These are phyloP conservation scores for Gymnoscopelus braueri DNA, from an alignment of 2,797 vertebrate species.

Conservation along the genomic window DNA sequence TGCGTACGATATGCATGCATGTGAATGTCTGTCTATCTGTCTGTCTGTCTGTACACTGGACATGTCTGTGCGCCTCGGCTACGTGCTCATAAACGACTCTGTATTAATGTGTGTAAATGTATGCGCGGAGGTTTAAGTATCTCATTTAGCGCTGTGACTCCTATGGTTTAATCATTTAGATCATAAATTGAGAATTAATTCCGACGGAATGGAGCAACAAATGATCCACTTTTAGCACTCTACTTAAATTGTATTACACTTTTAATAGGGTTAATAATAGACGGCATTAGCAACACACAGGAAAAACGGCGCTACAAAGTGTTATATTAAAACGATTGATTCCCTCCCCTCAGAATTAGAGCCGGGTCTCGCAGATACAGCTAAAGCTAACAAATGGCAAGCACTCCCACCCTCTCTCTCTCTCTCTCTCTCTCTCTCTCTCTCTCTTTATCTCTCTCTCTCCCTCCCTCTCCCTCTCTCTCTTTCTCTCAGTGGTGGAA, in stretches of 20 bases:
- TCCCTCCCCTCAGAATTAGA: slow-evolving; percentile 67
- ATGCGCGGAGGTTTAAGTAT: slow-evolving; percentile 60
- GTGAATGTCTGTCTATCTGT: slow-evolving; percentile 13
- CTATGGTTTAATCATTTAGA: slow-evolving; percentile 74
- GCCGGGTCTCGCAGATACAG: slow-evolving; percentile 69
- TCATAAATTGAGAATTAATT: slow-evolving; percentile 79
- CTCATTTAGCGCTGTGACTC: slow-evolving; percentile 61
- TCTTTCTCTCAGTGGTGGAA: no score
- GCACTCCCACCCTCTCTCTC: no score
- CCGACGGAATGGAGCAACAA: slow-evolving; percentile 74
- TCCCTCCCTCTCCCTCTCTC: no score
- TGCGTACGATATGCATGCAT: no score
- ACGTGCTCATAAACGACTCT: slow-evolving; percentile 54
- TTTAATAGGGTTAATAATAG: slow-evolving; percentile 83
- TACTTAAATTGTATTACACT: slow-evolving; percentile 77
- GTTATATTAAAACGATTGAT: slow-evolving; percentile 82
- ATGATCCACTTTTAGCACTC: slow-evolving; percentile 79
- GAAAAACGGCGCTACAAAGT: slow-evolving; percentile 69
- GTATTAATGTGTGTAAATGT: slow-evolving; percentile 67
- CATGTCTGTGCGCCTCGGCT: slow-evolving; percentile 35
- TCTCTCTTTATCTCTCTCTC: no score
- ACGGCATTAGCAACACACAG: slow-evolving; percentile 69
- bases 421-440: no score
- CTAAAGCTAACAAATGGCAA: slow-evolving; percentile 78
- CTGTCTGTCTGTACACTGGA: slow-evolving; percentile 20